A percentile compares a stretch with the other conserved stretches of the same genome.
Conservation (phyloP, 1,140 invertebrate genomes). For the Trichogramma pretiosum region DNA sequence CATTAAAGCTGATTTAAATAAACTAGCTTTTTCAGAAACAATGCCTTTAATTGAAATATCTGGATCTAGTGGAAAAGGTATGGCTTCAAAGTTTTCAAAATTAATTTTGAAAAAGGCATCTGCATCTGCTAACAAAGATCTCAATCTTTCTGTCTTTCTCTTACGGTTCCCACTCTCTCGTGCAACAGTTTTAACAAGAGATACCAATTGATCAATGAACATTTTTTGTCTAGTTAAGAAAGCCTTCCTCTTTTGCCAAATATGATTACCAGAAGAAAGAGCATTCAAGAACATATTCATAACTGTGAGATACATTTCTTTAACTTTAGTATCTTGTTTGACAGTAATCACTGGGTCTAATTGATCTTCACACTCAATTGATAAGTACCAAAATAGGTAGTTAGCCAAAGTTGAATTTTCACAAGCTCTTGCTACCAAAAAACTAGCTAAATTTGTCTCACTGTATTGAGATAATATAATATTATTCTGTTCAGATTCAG, state of each 20-base stretch:
- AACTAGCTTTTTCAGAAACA: slow-evolving; percentile 74
- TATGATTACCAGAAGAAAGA: slow-evolving; percentile 53
- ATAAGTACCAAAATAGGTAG: slow-evolving; percentile 95
- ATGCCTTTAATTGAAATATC: slow-evolving; percentile 84
- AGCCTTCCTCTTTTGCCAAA: slow-evolving; percentile 60
- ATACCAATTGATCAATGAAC: slow-evolving; percentile 86
- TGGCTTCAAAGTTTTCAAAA: slow-evolving; percentile 84
- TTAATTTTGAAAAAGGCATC: slow-evolving; percentile 75
- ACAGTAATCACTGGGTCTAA: slow-evolving; percentile 52
- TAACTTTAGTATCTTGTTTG: slow-evolving; percentile 65
- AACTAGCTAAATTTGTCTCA: slow-evolving; percentile 71
- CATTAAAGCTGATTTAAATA: slow-evolving; percentile 97
- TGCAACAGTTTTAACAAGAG: slow-evolving; percentile 83
- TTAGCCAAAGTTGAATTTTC: slow-evolving; percentile 84
- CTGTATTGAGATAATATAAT: slow-evolving; percentile 29
- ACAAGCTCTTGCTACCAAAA: slow-evolving; percentile 83
- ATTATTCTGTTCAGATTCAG: slow-evolving; percentile 30
- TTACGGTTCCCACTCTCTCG: slow-evolving; percentile 85
- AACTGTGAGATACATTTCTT: slow-evolving; percentile 83
- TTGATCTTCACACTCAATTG: slow-evolving; percentile 84
- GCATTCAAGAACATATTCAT: slow-evolving; percentile 76
- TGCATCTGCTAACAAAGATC: slow-evolving; percentile 70
- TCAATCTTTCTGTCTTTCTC: slow-evolving; percentile 84
- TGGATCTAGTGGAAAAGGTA: slow-evolving; percentile 91
- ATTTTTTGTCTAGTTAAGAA: slow-evolving; percentile 74